These are phyloP conservation scores for Manis javanica DNA, from an alignment of 2,797 vertebrate species.

Conservation along the genomic window DNA sequence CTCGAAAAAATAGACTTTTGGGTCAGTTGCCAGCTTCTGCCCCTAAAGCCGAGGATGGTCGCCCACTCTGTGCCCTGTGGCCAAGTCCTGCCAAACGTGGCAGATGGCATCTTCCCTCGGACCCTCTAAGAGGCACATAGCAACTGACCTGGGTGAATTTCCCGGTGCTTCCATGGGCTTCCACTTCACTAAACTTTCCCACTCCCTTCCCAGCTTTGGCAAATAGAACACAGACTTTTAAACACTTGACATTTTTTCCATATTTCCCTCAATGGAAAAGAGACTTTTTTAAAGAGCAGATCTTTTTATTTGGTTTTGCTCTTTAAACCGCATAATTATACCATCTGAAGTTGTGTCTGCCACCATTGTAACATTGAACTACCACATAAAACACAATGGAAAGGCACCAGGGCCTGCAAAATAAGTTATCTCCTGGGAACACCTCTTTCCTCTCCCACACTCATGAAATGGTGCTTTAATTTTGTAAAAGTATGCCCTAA, in stretches of 20 bases:
- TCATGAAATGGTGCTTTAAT: background rate
- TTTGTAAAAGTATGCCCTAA: background rate
- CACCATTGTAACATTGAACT: background rate
- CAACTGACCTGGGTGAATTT: constrained; percentile 84
- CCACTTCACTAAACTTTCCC: constrained; percentile 77
- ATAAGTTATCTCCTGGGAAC: background rate
- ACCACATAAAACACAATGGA: background rate
- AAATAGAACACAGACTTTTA: constrained; percentile 22
- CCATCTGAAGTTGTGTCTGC: background rate
- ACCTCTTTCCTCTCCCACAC: background rate
- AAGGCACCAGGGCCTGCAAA: background rate
- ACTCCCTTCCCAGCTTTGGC: constrained; percentile 74
- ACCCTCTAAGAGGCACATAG: constrained; percentile 61
- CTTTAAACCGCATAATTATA: background rate
- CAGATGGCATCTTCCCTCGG: constrained; percentile 81
- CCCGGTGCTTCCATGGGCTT: constrained; percentile 5
- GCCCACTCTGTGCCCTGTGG: constrained; percentile 55
- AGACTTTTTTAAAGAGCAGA: constrained; percentile 35
- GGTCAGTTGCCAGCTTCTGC: constrained; percentile 62
- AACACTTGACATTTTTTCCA: background rate
- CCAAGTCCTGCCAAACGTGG: constrained; percentile 75
- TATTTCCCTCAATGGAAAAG: background rate
- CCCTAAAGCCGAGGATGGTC: constrained; percentile 73
- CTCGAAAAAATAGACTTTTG: constrained; percentile 50
- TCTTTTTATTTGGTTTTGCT: constrained; percentile 15